Evolutionary conservation across 1,140 invertebrate genomes (phyloP), one percentile per base, ranked within the genome.

Genomic region (Drosophila nigromelanica): DNA sequence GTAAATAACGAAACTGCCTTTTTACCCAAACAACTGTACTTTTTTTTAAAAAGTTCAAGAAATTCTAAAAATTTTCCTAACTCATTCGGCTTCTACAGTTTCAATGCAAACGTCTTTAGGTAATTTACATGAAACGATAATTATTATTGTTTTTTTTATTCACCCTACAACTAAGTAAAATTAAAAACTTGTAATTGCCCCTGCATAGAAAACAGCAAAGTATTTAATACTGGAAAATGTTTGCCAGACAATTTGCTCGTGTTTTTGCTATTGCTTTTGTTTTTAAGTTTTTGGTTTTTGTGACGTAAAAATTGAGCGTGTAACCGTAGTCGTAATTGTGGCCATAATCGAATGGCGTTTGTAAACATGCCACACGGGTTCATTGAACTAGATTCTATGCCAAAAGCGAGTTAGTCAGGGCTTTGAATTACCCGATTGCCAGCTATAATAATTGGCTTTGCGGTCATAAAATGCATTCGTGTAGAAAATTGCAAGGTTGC

Each of bases 401-500:
- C 61, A 66, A 64, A 71, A 55, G 40, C 59, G 35, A 33, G 50
- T 47, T 61, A 63, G 56, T 72, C 67, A 72, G 55, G 63, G 68
- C 69, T 63, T 76, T 68, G 56, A 66, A 72, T 86, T 87, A 68
- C 70, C 66, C 56, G 43, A 37, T 8, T 39, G 33, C 30, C 47
- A 51, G 56, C 45, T 40, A 72, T 48, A 52, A 77, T 70, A 63
- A 77, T 82, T 82, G 61, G 12, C 56, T 33, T 21, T 87, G 82
- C 72, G 78, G 82, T 86, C 68, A 76, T 67, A 76, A 78, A 78
- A 60, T 76, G 82, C 82, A 86, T 71, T 81, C 78, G 68, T 56
- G 75, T 89, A 70, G 82, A 82, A 86, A 87, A 86, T 82, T 86
- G 83, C 79, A 82, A 71, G 75, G 75, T 87, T 89, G 82, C 82